phyloP scores from a whole-genome alignment of 1,140 invertebrate species.

The Cyrtorhinus lividipennis region DNA sequence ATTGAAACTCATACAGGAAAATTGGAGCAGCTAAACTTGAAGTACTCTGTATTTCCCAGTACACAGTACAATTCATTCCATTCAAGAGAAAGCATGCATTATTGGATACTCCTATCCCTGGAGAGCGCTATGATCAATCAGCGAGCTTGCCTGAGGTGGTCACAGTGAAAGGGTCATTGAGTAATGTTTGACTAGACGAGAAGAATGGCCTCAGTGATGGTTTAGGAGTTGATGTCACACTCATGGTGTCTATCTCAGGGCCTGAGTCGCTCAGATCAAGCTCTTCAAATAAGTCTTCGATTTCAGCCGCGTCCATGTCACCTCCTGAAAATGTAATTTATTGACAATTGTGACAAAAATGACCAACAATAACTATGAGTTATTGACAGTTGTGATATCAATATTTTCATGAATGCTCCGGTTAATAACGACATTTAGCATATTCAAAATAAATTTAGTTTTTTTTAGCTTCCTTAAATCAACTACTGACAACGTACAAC shows the following conservation, averaged over 20 bases:
- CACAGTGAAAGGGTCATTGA: conserved; percentile 29
- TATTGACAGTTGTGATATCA: no score
- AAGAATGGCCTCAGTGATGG: conserved; percentile 90
- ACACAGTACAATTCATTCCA: neutral
- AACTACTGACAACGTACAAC: no score
- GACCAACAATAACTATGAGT: no score
- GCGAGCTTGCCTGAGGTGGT: conserved; percentile 24
- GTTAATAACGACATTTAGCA: no score
- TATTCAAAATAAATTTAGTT: no score
- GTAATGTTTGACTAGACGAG: conserved; percentile 69
- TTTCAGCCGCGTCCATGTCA: conserved; percentile 46
- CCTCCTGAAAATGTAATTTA: conserved; percentile 24
- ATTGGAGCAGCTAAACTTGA: neutral
- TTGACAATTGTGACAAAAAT: no score
- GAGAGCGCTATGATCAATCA: conserved; percentile 29
- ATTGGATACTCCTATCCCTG: neutral
- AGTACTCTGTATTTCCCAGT: neutral
- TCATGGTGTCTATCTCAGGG: conserved; percentile 88
- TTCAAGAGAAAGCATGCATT: neutral
- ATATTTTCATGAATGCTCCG: no score
- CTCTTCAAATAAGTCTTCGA: conserved; percentile 69
- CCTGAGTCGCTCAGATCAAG: conserved; percentile 85
- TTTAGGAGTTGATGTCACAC: conserved; percentile 90
- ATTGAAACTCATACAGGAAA: neutral
- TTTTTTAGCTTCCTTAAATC: no score